Evolutionary conservation across 2,797 vertebrate species (phyloP).

Genomic region (Ataeniobius toweri): DNA sequence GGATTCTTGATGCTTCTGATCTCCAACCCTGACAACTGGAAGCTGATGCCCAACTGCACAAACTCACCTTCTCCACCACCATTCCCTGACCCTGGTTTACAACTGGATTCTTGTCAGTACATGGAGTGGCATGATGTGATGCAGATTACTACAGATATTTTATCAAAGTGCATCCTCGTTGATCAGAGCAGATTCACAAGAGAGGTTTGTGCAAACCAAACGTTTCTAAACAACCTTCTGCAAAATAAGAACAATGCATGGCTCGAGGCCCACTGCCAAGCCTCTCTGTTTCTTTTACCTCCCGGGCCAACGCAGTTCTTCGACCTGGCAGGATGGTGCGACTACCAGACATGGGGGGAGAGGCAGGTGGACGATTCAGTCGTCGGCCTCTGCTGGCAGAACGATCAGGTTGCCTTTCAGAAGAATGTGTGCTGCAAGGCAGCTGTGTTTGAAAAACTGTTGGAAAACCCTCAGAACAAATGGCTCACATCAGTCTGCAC

Average conservation of each 20-base stretch:
- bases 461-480: conserved; percentile 65
- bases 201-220: conserved; percentile 73
- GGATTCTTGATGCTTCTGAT: conserved; percentile 74
- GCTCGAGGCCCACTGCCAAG: conserved; percentile 70
- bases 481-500: conserved; percentile 76
- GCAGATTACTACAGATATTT: conserved; percentile 45
- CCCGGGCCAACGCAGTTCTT: conserved; percentile 26
- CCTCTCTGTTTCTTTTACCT: conserved; percentile 13
- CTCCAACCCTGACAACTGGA: conserved; percentile 66
- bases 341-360: conserved; percentile 72
- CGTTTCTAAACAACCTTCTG: conserved; percentile 66
- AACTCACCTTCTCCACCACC: conserved; percentile 1
- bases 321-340: conserved; percentile 67
- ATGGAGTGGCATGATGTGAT: conserved; percentile 68
- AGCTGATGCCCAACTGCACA: conserved; percentile 74
- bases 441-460: conserved; percentile 67
- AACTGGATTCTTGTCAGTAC: conserved; percentile 71
- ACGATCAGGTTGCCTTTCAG: conserved; percentile 72
- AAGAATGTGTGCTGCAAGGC: conserved; percentile 77
- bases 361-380: conserved; percentile 73
- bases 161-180: conserved; percentile 71
- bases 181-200: conserved; percentile 70
- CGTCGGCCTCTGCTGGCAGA: conserved; percentile 78
- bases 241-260: conserved; percentile 57
- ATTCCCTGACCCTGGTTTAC: background rate